Evolutionary conservation across 1,140 invertebrate species (phyloP), one percentile per base, ranked within the genome.

Genomic region (Cydia fagiglandana): DNA sequence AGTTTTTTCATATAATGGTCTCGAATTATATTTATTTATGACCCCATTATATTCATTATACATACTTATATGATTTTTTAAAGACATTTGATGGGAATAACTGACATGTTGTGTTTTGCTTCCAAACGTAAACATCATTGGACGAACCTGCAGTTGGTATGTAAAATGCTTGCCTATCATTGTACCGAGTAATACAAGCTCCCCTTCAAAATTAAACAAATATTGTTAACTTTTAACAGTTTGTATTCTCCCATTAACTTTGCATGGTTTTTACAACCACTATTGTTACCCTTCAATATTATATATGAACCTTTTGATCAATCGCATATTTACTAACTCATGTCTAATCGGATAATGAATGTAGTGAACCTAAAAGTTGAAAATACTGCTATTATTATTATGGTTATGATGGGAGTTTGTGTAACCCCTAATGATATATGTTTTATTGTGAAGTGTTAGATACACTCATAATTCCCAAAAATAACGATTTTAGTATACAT

Each of bases 101-200:
- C 83, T 86, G 88, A 87, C 81, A 84, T 85, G 81, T 81, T 76
- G 77, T 88, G 78, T 89, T 86, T 86, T 88, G 81, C 83, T 91
- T 91, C 86, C 89, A 88, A 87, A 87, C 83, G 80, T 86, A 82
- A 81, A 81, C 81, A 82, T 84, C 83, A 86, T 83, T 87, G 89
- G 89, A 91, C 80, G 80, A 84, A 79, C 78, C 61, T 78, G 83
- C 89, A 91, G 91, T 92, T 76, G 91, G 91, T 92, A 91, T 86
- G 91, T 92, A 92, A 88, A 83, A 76, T 84, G 80, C 80, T 82
- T 85, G 80, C 82, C 77, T 74, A 45, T 78, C 73, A 78, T 78
- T 64, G 34, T 78, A 74, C 15, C 66, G 78, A 84, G 78, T 81
- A 74, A 84, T 80, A 84, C 80, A 80, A 84, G 79, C 83, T 84